phyloP scores from a whole-genome alignment of 2,113 vertebrate genomes.

The Pogona vitticeps region DNA sequence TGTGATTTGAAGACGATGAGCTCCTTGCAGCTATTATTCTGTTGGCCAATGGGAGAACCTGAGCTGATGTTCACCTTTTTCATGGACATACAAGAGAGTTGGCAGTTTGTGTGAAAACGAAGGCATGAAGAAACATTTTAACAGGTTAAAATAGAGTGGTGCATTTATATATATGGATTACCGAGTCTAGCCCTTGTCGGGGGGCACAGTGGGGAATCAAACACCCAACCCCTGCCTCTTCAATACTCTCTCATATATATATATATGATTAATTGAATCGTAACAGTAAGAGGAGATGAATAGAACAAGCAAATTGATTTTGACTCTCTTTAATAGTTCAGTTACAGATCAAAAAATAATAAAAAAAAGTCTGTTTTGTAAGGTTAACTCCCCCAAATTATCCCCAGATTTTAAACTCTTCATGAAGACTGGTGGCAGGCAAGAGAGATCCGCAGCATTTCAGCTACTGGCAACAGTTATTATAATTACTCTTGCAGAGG shows the following conservation, averaged over 20 bases:
- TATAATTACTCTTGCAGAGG: slow-evolving; percentile 60
- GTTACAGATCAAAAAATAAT: background rate
- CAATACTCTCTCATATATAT: too few species aligned
- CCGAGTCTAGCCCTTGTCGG: too few species aligned
- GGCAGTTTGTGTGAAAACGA: slow-evolving; percentile 4
- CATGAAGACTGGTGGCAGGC: background rate
- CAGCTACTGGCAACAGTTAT: slow-evolving; percentile 26
- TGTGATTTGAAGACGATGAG: background rate
- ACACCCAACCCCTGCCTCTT: too few species aligned
- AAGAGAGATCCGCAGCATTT: background rate
- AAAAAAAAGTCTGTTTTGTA: slow-evolving; percentile 1
- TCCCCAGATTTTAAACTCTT: background rate
- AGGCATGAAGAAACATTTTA: background rate
- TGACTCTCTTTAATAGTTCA: slow-evolving; percentile 12
- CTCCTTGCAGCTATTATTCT: background rate
- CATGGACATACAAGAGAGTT: background rate
- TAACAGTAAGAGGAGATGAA: background rate
- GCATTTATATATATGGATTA: too few species aligned
- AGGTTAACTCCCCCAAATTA: background rate
- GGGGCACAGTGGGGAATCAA: too few species aligned
- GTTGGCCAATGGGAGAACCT: slow-evolving; percentile 2
- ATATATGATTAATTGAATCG: too few species aligned
- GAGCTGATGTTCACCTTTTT: background rate
- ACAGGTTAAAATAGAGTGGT: too few species aligned
- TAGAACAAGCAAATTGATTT: background rate